Percentiles rank a stretch among this genome's conserved stretches.
Conservation (phyloP, 2,113 vertebrate species). For the Nothocercus julius region DNA sequence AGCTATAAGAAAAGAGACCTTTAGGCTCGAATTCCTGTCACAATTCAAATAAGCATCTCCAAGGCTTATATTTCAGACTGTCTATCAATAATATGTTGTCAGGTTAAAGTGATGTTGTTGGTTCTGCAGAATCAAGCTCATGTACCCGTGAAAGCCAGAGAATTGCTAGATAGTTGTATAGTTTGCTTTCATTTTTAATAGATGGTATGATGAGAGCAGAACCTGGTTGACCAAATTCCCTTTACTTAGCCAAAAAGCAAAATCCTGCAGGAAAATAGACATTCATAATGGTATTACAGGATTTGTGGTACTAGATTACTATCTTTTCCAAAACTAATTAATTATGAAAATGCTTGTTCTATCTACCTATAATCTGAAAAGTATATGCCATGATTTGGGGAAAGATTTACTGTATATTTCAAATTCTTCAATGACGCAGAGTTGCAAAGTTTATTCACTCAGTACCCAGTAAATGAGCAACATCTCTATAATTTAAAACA, state of each 20-base stretch:
- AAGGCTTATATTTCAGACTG: background rate
- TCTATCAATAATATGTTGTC: background rate
- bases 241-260: background rate
- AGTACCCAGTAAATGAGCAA: background rate
- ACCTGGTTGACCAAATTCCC: background rate
- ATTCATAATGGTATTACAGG: background rate
- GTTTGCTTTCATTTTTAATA: background rate
- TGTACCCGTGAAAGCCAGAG: background rate
- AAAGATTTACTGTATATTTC: background rate
- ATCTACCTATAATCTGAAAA: background rate
- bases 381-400: background rate
- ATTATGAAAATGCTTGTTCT: background rate
- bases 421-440: background rate
- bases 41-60: background rate
- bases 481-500: background rate
- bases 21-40: background rate
- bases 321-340: background rate
- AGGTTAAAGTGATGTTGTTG: background rate
- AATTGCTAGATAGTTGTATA: background rate
- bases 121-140: background rate
- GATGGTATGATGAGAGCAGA: background rate
- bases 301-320: background rate
- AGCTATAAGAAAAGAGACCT: background rate
- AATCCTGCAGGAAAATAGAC: background rate
- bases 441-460: background rate